Evolutionary conservation across 2,113 vertebrate species (phyloP), one percentile per base, ranked within the genome.

Genomic region (Trogon melanurus): DNA sequence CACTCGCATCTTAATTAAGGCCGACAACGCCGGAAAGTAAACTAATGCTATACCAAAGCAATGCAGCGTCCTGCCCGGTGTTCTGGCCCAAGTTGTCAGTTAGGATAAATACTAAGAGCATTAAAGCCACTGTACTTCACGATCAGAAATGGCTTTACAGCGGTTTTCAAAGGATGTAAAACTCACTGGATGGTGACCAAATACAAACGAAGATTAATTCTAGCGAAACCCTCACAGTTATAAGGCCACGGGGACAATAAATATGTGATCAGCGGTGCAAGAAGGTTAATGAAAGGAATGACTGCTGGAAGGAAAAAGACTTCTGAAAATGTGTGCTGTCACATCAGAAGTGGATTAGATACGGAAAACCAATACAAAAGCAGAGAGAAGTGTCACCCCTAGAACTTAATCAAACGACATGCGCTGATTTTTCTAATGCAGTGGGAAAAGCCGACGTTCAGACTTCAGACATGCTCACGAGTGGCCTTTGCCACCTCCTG

Each of bases 261-360:
- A 82, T 85, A 92, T 98, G 97, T 98, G 98, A 98, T 98, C 98
- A 98, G 57, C 93, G 96, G 98, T 88, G 98, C 98, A 98, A 97
- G 97, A 97, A 97, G 95, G 96, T 97, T 97, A 96, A 97, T 96
- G 96, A 97, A 95, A 89, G 92, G 89, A 96, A 93, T 60, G 85
- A 71, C 92, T 93, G 87, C 79, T 96, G 90, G 75, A 74, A 84
- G 13, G 71, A 51, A 36, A 88, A 80, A 79, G 69, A 17, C 71
- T 87, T 36, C 64, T 87, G 62, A 93, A 80, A 91, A 71, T 66
- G 25, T 8, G 79, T 72, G 95, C 85, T 97, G 94, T 96, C 95
- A 88, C 90, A 62, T 92, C 74, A 57, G 91, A 53, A 32, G 18
- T 71, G 92, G 91, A 96, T 95, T 89, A 95, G 88, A 91, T 45